Evolutionary conservation across 2,888 invertebrate species (phyloP).

Genomic region (Agriopis aurantiaria): DNA sequence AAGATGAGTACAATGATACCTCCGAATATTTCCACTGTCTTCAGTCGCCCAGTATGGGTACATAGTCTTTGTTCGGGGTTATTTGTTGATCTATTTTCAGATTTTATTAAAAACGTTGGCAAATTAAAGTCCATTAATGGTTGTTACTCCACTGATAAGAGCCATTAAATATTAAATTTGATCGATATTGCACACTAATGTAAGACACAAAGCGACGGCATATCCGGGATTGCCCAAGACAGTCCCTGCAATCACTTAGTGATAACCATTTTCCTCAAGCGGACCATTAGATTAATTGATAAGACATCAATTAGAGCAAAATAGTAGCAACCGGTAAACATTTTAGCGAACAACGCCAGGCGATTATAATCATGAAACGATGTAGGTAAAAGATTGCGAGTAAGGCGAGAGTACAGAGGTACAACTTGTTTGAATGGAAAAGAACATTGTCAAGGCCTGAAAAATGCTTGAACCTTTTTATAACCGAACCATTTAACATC

Average conservation of each 20-base stretch:
- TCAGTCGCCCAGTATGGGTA: too few species aligned
- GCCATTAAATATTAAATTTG: not conserved
- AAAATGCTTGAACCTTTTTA: not conserved
- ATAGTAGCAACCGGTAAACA: slow-evolving; percentile 28
- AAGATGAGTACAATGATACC: too few species aligned
- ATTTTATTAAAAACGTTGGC: too few species aligned
- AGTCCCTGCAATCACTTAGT: slow-evolving; percentile 1
- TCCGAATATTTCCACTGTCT: too few species aligned
- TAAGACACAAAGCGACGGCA: slow-evolving; percentile 1
- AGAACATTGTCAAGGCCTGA: not conserved
- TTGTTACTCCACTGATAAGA: too few species aligned
- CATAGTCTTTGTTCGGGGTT: too few species aligned
- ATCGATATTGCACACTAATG: not conserved
- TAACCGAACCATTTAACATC: too few species aligned
- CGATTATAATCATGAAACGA: slow-evolving; percentile 20
- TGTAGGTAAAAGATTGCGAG: slow-evolving; percentile 18
- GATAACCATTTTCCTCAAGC: slow-evolving; percentile 17
- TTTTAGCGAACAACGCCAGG: slow-evolving; percentile 29
- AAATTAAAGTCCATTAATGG: too few species aligned
- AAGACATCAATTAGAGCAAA: slow-evolving; percentile 32
- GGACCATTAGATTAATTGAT: slow-evolving; percentile 17
- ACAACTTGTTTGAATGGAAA: not conserved
- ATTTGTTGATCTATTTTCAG: too few species aligned
- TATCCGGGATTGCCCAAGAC: slow-evolving; percentile 5
- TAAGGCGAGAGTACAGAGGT: slow-evolving; percentile 5